Evolutionary conservation across 1,140 invertebrate genomes (phyloP), one percentile per base, ranked within the genome.

Genomic region (Drosophila tristis): DNA sequence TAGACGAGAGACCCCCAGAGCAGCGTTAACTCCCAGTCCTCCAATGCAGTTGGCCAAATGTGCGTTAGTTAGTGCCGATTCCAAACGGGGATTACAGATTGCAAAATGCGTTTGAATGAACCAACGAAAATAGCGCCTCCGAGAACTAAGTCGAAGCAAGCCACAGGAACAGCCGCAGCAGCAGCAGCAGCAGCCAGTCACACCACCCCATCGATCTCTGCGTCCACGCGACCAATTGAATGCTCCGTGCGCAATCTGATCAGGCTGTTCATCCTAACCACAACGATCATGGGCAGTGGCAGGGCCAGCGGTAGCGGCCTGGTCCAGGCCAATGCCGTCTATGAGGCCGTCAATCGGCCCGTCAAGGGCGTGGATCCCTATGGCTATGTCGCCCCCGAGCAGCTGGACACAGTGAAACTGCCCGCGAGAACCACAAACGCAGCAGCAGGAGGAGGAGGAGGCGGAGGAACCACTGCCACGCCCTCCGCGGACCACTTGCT

Each of bases 71-170:
- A 86, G 80, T 67, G 66, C 63, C 70, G 86, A 87, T 80, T 76
- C 76, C 73, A 42, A 45, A 56, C 74, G 61, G 76, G 74, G 77
- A 80, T 72, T 63, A 49, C 74, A 78, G 63, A 79, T 61, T 72
- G 68, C 84, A 87, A 87, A 89, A 89, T 89, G 84, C 85, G 84
- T 90, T 89, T 90, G 87, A 90, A 67, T 89, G 84, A 81, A 79
- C 78, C 84, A 68, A 48, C 75, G 58, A 44, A 70, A 70, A 66
- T 47, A 68, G 45, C 82, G 80, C 73, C 62, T 76, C 35, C 74
- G 62, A 65, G 54, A 65, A 61, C 54, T 57, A 64, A 75, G 66
- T 43, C 54, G 57, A 62, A 48, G 60, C 42, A 23, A 73, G 53
- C 53, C 26, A 57, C 67, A 58, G 57, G 50, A 60, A 39, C 47